Evolutionary conservation across 2,797 vertebrate species (phyloP), one percentile per base, ranked within the genome.

Genomic region (Podarcis siculus): DNA sequence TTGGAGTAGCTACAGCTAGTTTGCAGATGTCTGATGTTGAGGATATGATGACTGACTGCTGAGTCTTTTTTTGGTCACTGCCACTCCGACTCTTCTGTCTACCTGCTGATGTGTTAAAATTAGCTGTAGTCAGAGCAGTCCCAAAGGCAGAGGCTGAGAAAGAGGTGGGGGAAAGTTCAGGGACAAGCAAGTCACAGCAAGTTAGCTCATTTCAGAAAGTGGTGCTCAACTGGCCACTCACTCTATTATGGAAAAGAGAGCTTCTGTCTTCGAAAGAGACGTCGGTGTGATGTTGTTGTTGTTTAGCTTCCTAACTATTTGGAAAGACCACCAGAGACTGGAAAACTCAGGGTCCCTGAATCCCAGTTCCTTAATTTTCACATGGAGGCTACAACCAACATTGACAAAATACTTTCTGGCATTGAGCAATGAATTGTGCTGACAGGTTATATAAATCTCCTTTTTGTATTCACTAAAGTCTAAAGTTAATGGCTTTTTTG

Each of bases 401-500:
- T 84, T n/a, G 90, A 66, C 58, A 89, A 77, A 91, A 13, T 86
- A 30, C 81, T 72, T 91, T 93, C 91, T 94, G 89, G 91, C 94
- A 87, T 39, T 5, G n/a, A 94, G 89, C 78, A 93, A 90, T 87
- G 92, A 90, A 69, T 89, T 93, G 92, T 92, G 67, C 85, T 94
- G 86, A 85, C 83, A 92, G 92, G 0, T 91, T 92, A 82, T 89
- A 61, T 86, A 94, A 95, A 90, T 92, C 92, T 94, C 89, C 90
- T 92, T 90, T 95, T 83, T 89, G 78, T 86, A 91, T 90, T 88
- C 82, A 92, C 79, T 90, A 91, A 94, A 86, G 42, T 83, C 83
- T 90, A 83, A 83, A 93, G 82, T 55, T 95, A 95, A 95, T 94
- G 92, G 88, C 23, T 95, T 95, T 88, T 91, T 83, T 93, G 91